Evolutionary conservation across 2,797 vertebrate species (phyloP).

Genomic region (Emys orbicularis): DNA sequence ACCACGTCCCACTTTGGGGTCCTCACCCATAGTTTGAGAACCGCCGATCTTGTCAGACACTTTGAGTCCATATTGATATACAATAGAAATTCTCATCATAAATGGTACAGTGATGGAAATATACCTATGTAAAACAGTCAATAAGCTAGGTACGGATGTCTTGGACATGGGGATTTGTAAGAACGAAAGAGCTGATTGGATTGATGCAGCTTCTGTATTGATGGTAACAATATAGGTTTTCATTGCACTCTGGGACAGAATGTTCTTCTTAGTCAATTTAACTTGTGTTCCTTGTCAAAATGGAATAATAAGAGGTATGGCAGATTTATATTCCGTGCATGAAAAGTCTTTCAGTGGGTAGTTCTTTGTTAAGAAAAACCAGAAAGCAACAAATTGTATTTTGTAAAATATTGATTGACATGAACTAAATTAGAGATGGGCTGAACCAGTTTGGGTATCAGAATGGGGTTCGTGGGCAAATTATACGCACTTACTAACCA

Average conservation of each 20-base stretch:
- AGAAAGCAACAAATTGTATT: slow-evolving; percentile 28
- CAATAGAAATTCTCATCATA: background rate
- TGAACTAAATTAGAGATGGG: slow-evolving; percentile 46
- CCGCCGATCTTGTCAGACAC: background rate
- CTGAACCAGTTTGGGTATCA: slow-evolving; percentile 14
- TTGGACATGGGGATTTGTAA: background rate
- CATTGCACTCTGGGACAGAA: slow-evolving; percentile 19
- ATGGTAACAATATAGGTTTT: background rate
- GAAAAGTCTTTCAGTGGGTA: slow-evolving; percentile 25
- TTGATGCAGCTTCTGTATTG: slow-evolving; percentile 1
- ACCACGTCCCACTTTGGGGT: too few relatives aligned
- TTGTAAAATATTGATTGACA: slow-evolving; percentile 45
- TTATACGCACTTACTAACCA: background rate
- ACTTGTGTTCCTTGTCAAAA: slow-evolving; percentile 10
- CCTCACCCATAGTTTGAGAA: too few relatives aligned
- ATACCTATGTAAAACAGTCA: background rate
- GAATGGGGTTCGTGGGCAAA: background rate
- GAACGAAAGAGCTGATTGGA: background rate
- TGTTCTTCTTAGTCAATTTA: slow-evolving; percentile 49
- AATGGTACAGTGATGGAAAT: background rate
- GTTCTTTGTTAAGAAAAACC: slow-evolving; percentile 44
- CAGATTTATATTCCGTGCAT: slow-evolving; percentile 11
- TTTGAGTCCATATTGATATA: background rate
- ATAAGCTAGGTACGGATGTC: background rate
- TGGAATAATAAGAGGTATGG: background rate